phyloP scores from a whole-genome alignment of 1,140 invertebrate species.

The Drosophila nannoptera region DNA sequence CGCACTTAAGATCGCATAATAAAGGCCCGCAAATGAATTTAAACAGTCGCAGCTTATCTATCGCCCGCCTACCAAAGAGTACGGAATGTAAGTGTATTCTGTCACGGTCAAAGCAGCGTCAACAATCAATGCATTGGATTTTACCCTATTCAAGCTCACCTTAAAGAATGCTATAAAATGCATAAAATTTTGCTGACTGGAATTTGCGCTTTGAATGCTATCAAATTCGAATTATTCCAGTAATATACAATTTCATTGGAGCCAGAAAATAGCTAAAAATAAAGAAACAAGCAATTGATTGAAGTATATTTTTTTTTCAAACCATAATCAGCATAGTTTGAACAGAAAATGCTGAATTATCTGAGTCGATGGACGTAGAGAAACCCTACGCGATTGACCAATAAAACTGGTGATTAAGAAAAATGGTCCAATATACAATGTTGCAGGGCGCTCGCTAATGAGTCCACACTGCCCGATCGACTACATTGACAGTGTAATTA shows the following conservation, averaged over 20 bases:
- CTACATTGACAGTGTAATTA: background rate
- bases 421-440: background rate
- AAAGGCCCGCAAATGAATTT: slow-evolving; percentile 12
- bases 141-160: background rate
- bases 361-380: background rate
- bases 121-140: background rate
- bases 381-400: background rate
- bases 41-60: slow-evolving; percentile 24
- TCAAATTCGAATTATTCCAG: too few species aligned
- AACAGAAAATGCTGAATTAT: background rate
- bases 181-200: background rate
- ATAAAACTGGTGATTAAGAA: background rate
- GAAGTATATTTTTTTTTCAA: too few species aligned
- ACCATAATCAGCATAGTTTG: too few species aligned
- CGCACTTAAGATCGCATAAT: slow-evolving; percentile 25
- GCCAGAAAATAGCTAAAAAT: too few species aligned
- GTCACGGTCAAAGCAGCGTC: slow-evolving; percentile 4
- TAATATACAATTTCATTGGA: too few species aligned
- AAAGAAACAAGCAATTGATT: too few species aligned
- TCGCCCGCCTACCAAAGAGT: background rate
- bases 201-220: too few species aligned
- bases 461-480: background rate
- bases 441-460: background rate
- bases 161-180: background rate
- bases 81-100: slow-evolving; percentile 7